These are phyloP conservation scores for Ceratotherium simum DNA, from an alignment of 2,113 vertebrate genomes.

Conservation along the genomic window DNA sequence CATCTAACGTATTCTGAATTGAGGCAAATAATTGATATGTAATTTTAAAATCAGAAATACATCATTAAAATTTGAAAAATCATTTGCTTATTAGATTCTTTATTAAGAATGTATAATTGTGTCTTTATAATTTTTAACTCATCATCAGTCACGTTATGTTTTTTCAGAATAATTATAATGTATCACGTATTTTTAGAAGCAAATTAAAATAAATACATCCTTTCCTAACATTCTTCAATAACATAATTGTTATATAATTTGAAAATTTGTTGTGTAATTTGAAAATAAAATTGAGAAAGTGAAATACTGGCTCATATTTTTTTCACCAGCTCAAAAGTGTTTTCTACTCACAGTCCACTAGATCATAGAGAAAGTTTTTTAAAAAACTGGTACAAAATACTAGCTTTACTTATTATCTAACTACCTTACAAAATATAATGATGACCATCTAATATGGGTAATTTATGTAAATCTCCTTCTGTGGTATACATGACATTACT, in stretches of 20 bases:
- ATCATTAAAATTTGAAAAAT: neutral
- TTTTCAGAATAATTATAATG: neutral
- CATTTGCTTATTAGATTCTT: neutral
- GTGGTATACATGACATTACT: neutral
- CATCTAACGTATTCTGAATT: neutral
- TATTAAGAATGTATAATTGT: neutral
- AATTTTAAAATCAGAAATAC: neutral
- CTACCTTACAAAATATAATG: neutral
- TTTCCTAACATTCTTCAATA: neutral
- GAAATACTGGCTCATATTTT: neutral
- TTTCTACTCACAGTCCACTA: neutral
- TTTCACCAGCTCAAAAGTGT: neutral
- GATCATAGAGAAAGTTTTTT: neutral
- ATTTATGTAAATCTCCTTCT: neutral
- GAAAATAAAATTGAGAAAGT: neutral
- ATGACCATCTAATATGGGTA: neutral
- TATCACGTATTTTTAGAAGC: neutral
- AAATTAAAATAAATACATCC: neutral
- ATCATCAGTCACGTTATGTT: neutral
- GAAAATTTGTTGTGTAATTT: neutral
- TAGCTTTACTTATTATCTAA: neutral
- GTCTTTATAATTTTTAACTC: neutral
- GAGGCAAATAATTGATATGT: neutral
- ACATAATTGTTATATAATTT: no score
- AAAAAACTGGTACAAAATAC: neutral